phyloP scores from a whole-genome alignment of 2,797 vertebrate species.

The Pyrocephalus nanus region DNA sequence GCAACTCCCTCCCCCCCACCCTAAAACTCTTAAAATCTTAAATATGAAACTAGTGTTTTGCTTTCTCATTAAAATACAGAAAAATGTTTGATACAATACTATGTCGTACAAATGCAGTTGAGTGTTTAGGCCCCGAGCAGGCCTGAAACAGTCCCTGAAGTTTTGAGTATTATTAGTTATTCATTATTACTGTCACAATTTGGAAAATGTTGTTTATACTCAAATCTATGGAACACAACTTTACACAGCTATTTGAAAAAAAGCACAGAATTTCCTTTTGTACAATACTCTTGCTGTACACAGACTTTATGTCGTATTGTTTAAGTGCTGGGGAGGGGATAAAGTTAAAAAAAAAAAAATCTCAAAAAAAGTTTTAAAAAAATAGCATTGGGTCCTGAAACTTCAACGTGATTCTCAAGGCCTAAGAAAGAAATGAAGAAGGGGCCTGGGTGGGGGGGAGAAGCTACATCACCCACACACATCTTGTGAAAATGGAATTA shows the following conservation, averaged over 20 bases:
- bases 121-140: slow-evolving; percentile 84
- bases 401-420: slow-evolving; percentile 15
- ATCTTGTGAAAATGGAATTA: not conserved
- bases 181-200: slow-evolving; percentile 90
- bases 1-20: slow-evolving; percentile 62
- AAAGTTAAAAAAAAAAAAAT: not conserved
- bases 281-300: slow-evolving; percentile 83
- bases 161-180: slow-evolving; percentile 84
- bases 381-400: slow-evolving; percentile 48
- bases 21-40: slow-evolving; percentile 85
- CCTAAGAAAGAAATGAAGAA: slow-evolving; percentile 16
- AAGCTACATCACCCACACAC: not conserved
- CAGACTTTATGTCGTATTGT: slow-evolving; percentile 87
- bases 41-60: slow-evolving; percentile 99
- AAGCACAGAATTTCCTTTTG: slow-evolving; percentile 59
- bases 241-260: slow-evolving; percentile 70
- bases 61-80: slow-evolving; percentile 98
- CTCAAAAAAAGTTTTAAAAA: not conserved
- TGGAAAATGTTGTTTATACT: slow-evolving; percentile 81
- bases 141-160: slow-evolving; percentile 92
- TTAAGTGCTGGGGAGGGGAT: slow-evolving; percentile 80
- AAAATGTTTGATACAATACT: slow-evolving; percentile 93
- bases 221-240: slow-evolving; percentile 75
- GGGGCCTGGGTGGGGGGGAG: not conserved
- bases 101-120: slow-evolving; percentile 91